Base-by-base conservation (phyloP, 23 tunicate species). In the Halocynthia roretzi region DNA sequence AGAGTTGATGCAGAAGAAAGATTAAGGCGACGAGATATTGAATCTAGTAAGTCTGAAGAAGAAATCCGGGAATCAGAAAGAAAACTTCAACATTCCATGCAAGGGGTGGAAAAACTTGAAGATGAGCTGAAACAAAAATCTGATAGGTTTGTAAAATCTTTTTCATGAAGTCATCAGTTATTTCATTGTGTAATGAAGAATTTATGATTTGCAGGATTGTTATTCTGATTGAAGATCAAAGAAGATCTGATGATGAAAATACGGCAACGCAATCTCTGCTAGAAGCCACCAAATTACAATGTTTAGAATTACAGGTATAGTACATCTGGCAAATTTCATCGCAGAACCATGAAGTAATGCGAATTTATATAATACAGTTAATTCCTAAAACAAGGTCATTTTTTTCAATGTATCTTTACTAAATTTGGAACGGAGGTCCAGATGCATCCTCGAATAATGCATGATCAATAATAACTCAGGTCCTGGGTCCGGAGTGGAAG, bases 1-100 rank as follows among this genome's bases (percentile, higher is more conserved):
- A 78, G 96, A 50, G 96, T 72, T 6, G 85, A 83, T 71, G 17
- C 76, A 73, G 96, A 84, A 31, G 96, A 89, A 75, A 67, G 67
- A 49, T 68, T 89, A 7, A 72, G 57, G 17, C 71, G 83, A 5
- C 82, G 88, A 52, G 88, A 89, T 55, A 70, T 53, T 52, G 96
- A 89, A 70, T 56, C 80, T 56, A 80, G 65, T 56, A 66, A 89
- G 57, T 63, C 67, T 8, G 6, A 68, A 22, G 96, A 89, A 8
- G 96, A 89, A 83, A 84, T 85, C 72, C 75, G 77, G 71, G 51
- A 70, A n/a, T 51, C 83, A 77, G 50, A 62, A 62, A 70, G 77
- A 18, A 81, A 89, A 44, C 48, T 80, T 54, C 68, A 83, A 14
- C 86, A 89, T n/a, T 58, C 84, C 70, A 70, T 55, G 52, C 75